These are phyloP conservation scores for Nephotettix cincticeps DNA, from an alignment of 1,140 invertebrate genomes.

Conservation along the genomic window DNA sequence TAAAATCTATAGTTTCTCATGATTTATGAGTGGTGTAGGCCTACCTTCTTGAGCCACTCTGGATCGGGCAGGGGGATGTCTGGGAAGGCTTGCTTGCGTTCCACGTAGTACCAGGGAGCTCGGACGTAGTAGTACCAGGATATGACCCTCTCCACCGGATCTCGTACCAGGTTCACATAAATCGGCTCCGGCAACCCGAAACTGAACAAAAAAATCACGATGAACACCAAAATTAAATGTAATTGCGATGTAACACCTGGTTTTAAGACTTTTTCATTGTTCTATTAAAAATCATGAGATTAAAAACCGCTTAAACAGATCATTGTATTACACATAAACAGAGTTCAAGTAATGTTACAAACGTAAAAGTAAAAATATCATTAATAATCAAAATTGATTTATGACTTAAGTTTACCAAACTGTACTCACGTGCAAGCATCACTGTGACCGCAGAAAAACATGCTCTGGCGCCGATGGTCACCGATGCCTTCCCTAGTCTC, in stretches of 20 bases:
- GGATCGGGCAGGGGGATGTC: slow-evolving; percentile 82
- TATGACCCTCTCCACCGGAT: slow-evolving; percentile 86
- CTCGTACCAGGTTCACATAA: slow-evolving; percentile 87
- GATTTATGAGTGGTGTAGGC: no score
- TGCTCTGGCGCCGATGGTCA: slow-evolving; percentile 76
- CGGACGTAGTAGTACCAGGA: slow-evolving; percentile 91
- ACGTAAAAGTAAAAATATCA: slow-evolving; percentile 21
- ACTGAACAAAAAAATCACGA: slow-evolving; percentile 50
- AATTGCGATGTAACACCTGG: no score
- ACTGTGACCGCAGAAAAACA: slow-evolving; percentile 89
- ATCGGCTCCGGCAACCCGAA: slow-evolving; percentile 79
- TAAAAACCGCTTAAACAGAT: no score
- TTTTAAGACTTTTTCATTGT: no score
- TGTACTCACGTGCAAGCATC: slow-evolving; percentile 78
- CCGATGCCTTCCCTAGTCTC: slow-evolving; percentile 83
- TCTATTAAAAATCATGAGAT: no score
- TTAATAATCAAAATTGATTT: no score
- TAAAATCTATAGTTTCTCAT: no score
- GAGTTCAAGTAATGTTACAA: background rate
- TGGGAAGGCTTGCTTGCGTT: slow-evolving; percentile 83
- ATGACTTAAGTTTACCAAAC: no score
- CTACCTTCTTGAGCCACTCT: slow-evolving; percentile 82
- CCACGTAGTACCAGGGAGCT: slow-evolving; percentile 88
- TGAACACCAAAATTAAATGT: no score
- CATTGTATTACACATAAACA: background rate